Conservation (phyloP, 1,140 invertebrate species). For the Rhynchophorus ferrugineus region DNA sequence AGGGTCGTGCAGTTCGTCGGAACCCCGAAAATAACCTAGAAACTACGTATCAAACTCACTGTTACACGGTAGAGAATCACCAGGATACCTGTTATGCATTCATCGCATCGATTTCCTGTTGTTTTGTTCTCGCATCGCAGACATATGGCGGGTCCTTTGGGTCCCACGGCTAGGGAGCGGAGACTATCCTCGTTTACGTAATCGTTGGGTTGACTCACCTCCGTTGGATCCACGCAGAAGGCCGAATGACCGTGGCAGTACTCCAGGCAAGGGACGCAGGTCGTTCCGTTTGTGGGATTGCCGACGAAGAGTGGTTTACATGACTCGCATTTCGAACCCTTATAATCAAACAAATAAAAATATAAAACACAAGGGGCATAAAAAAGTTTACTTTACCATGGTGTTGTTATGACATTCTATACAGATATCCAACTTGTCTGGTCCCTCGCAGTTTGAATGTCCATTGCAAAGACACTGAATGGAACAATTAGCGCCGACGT, state of each 20-base stretch:
- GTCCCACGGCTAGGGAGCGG: slow-evolving; percentile 55
- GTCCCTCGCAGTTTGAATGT: slow-evolving; percentile 84
- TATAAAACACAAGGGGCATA: too few relatives aligned
- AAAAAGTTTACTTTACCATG: slow-evolving; percentile 47
- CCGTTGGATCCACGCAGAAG: slow-evolving; percentile 58
- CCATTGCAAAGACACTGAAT: slow-evolving; percentile 92
- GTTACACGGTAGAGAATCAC: background rate
- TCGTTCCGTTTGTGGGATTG: slow-evolving; percentile 76
- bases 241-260: slow-evolving; percentile 86
- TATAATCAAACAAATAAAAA: slow-evolving; percentile 20
- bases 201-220: slow-evolving; percentile 26
- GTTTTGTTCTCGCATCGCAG: slow-evolving; percentile 82
- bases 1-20: slow-evolving; percentile 62
- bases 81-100: slow-evolving; percentile 68
- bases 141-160: slow-evolving; percentile 66
- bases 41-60: background rate
- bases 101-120: slow-evolving; percentile 73
- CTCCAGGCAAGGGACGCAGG: slow-evolving; percentile 78
- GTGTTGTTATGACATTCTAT: slow-evolving; percentile 87
- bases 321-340: slow-evolving; percentile 75
- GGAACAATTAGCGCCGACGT: slow-evolving; percentile 88
- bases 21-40: slow-evolving; percentile 61
- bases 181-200: slow-evolving; percentile 40
- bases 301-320: slow-evolving; percentile 86
- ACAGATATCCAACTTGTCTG: slow-evolving; percentile 74